phyloP scores from a whole-genome alignment of 2,888 invertebrate species.

The Alloplasta piceator region DNA sequence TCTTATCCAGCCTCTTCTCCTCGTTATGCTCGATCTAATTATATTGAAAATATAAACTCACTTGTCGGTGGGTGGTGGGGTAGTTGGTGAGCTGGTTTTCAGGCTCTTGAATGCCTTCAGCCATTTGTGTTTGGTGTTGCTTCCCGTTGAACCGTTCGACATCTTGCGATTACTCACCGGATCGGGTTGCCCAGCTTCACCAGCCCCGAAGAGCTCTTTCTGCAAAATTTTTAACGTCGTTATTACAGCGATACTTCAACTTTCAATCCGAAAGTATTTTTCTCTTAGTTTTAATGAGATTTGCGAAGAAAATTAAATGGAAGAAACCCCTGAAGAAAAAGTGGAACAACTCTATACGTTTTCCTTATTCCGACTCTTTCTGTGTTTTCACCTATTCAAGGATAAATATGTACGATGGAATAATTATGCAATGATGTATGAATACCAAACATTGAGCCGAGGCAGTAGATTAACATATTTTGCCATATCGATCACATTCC shows the following conservation, averaged over 20 bases:
- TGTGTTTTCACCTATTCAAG: not conserved
- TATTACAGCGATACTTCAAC: too few species aligned
- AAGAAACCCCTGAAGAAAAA: conserved; percentile 26
- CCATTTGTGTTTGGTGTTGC: conserved; percentile 97
- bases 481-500: conserved; percentile 41
- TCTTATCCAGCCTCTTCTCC: too few species aligned
- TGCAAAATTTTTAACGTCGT: conserved; percentile 82
- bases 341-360: conserved; percentile 26
- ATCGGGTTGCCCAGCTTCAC: conserved; percentile 84
- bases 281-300: not conserved
- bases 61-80: conserved; percentile 85
- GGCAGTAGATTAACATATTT: conserved; percentile 16
- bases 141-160: conserved; percentile 92
- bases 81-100: conserved; percentile 88
- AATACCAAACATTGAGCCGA: not conserved
- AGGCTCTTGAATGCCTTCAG: conserved; percentile 97
- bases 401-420: conserved; percentile 1
- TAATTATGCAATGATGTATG: conserved; percentile 19
- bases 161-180: conserved; percentile 91
- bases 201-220: conserved; percentile 91
- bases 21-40: not conserved
- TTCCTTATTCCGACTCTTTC: not conserved
- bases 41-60: conserved; percentile 82
- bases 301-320: not conserved
- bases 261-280: too few species aligned